Evolutionary conservation across 2,113 vertebrate genomes (phyloP).

Genomic region (Pteronura brasiliensis): DNA sequence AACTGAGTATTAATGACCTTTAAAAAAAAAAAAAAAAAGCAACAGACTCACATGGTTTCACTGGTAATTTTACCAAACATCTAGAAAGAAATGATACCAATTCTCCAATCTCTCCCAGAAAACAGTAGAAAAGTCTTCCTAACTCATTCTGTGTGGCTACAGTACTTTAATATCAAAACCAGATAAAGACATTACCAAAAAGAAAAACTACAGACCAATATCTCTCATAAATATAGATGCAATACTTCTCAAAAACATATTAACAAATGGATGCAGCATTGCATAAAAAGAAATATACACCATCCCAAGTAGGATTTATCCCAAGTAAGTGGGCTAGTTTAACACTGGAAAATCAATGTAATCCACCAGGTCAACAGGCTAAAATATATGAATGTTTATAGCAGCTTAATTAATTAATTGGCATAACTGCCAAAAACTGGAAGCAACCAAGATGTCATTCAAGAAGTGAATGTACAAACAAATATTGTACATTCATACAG

Average conservation of each 20-base stretch:
- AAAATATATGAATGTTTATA: not conserved
- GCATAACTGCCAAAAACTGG: not conserved
- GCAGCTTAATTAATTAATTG: not conserved
- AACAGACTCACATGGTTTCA: not conserved
- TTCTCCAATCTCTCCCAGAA: not conserved
- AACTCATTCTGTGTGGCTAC: not conserved
- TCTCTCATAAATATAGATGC: not conserved
- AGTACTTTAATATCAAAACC: not conserved
- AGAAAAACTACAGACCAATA: not conserved
- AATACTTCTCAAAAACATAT: not conserved
- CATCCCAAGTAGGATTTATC: not conserved
- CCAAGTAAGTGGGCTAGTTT: not conserved
- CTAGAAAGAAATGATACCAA: not conserved
- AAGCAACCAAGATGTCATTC: not conserved
- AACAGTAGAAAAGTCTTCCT: not conserved
- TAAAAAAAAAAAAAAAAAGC: not conserved
- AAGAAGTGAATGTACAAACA: not conserved
- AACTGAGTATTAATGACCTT: not conserved
- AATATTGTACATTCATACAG: not conserved
- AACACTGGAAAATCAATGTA: not conserved
- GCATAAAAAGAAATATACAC: not conserved
- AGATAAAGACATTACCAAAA: not conserved
- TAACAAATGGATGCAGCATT: not conserved
- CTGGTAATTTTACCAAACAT: not conserved
- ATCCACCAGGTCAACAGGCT: not conserved